These are phyloP conservation scores for Parus major DNA, from an alignment of 2,113 vertebrate genomes.

Conservation along the genomic window DNA sequence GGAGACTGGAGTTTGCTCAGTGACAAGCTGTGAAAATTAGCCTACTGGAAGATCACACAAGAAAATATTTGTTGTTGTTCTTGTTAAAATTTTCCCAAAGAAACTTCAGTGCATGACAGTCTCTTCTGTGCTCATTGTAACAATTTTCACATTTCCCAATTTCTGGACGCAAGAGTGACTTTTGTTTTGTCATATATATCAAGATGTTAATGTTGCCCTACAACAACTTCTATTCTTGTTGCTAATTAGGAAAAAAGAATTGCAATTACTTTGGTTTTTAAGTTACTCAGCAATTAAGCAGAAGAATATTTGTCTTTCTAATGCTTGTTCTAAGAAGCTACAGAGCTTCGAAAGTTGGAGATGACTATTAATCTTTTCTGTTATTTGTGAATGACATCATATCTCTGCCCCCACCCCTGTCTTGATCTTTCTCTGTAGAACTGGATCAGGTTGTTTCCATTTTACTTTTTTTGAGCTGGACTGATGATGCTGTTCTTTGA, in stretches of 20 bases:
- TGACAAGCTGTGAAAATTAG: neutral
- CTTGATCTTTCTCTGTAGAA: neutral
- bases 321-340: neutral
- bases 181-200: neutral
- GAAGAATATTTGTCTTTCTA: neutral
- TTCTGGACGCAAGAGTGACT: neutral
- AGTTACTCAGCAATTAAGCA: neutral
- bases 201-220: neutral
- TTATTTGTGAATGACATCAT: neutral
- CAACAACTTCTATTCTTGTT: neutral
- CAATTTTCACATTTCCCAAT: neutral
- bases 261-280: neutral
- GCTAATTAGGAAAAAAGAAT: conserved; percentile 9
- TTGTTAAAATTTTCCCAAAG: neutral
- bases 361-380: neutral
- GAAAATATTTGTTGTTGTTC: neutral
- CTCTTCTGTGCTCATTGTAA: neutral
- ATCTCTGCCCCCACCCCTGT: fast-evolving
- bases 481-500: neutral
- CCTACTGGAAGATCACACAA: neutral
- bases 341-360: neutral
- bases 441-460: neutral
- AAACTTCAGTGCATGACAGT: neutral
- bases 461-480: neutral
- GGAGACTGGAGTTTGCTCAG: neutral